Base-by-base conservation (phyloP, 2,888 invertebrate species). In the Machimus atricapillus region DNA sequence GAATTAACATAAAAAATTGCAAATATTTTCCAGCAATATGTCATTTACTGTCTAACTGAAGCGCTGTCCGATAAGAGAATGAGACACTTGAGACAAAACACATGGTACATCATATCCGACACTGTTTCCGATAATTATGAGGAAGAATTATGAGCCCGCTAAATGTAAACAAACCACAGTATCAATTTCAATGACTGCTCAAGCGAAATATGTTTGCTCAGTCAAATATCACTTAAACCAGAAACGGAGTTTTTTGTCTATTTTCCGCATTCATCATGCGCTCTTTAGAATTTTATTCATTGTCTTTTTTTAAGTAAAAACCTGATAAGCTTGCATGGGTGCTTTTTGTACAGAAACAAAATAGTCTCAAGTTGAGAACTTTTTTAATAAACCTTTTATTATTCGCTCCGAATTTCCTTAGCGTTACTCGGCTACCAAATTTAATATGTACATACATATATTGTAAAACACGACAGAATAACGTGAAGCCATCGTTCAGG, bases 371-470 rank as follows among this genome's bases (percentile, higher is more conserved):
- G 43, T 78, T 19, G 23, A 9, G 43, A 78, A 78, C 43, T 78
- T 78, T 78, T 78, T 78, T 78, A 78, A 78, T 78, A 78, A 78
- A 43, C 78, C 78, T 78, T 78, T 78, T 23, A 37, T 27, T 46
- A 19, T 14, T 6, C 23, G 14, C 46, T 6, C 78, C 46, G 23
- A 78, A 19, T 78, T 78, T 43, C 66, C 66, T 27, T 12, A 19
- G 37, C 6, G 43, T 46, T 14, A 19, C 23, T 6, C 43, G 40
- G 23, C 78, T 78, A 6, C 27, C 37, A 77, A 43, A 34, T 14
- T 19, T n/a, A 37, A 12, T 6, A n/a, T n/a, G n/a, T n/a, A n/a
- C n/a, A n/a, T n/a, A 7, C 19, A 37, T 6, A 76, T 34, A 37
- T 37, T 74, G 34, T 76, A 76, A 34, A 31, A 76, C 27, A 74